Evolutionary conservation across 2,113 vertebrate species (phyloP), one percentile per base, ranked within the genome.

Genomic region (Meles meles): DNA sequence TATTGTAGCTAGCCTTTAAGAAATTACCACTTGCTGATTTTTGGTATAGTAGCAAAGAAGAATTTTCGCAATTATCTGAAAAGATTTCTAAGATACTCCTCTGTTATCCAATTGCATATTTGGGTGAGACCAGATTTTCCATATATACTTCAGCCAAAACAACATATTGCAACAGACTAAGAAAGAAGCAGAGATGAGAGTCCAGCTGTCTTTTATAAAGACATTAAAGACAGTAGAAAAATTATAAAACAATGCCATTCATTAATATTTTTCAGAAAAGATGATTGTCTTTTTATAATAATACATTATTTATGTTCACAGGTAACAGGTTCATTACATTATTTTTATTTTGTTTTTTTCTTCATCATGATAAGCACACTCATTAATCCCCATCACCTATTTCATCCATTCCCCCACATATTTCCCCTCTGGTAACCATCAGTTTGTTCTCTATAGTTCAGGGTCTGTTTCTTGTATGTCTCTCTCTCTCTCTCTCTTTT

Each of bases 141-240:
- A 57, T 55, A 84, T 23, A 34, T 65, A 74, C 5, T 29, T 90
- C 72, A 81, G 71, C 42, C 21, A 85, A 82, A 92, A 61, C 34
- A 84, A 39, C 7, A 11, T 42, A 90, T 63, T 76, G 9, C 31
- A 39, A 47, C 11, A 90, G 65, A 96, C 52, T 69, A 87, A 85
- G 34, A 76, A 17, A 88, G 42, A 90, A 83, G 59, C 61, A 77
- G 15, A 71, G 11, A 52, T 63, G 20, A 96, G 17, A 77, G 57
- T 34, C 42, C 57, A 86, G 47, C 29, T 74, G 14, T 39, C 71
- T 67, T 59, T 52, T 69, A 91, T 76, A 65, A 93, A 44, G 42
- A 79, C 10, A 65, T 52, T 61, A 90, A 77, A 87, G 59, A 92
- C 23, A 90, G 44, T 20, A 87, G n/a, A 74, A 94, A 96, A 90